Conservation (phyloP, 2,888 invertebrate species). For the Brachyptera putata region DNA sequence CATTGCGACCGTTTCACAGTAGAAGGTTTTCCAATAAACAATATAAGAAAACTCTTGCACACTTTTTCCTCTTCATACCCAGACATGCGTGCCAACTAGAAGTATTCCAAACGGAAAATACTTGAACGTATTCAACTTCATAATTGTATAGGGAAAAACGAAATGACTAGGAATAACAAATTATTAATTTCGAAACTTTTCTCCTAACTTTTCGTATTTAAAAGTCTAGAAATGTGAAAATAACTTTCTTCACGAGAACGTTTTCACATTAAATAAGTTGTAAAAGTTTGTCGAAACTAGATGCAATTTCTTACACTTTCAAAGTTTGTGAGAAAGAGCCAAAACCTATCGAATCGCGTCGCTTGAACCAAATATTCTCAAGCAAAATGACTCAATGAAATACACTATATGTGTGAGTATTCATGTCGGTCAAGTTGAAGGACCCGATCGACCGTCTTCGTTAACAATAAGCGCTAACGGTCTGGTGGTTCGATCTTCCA, state of each 20-base stretch:
- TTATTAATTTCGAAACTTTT: constrained; percentile 19
- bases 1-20: too few species aligned
- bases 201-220: constrained; percentile 14
- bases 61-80: too few species aligned
- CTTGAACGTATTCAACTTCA: background rate
- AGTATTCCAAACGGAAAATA: background rate
- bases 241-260: constrained; percentile 20
- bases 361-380: constrained; percentile 10
- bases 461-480: background rate
- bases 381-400: too few species aligned
- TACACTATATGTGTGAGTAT: too few species aligned
- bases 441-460: background rate
- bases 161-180: constrained; percentile 16
- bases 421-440: background rate
- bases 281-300: constrained; percentile 14
- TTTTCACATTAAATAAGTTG: constrained; percentile 22
- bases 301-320: constrained; percentile 19
- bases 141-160: constrained; percentile 1
- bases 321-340: constrained; percentile 3
- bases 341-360: constrained; percentile 6
- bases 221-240: constrained; percentile 20
- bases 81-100: too few species aligned
- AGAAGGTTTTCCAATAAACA: too few species aligned
- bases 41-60: too few species aligned
- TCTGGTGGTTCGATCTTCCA: too few species aligned